Conservation (phyloP, 2,888 invertebrate genomes). For the Selenia dentaria region DNA sequence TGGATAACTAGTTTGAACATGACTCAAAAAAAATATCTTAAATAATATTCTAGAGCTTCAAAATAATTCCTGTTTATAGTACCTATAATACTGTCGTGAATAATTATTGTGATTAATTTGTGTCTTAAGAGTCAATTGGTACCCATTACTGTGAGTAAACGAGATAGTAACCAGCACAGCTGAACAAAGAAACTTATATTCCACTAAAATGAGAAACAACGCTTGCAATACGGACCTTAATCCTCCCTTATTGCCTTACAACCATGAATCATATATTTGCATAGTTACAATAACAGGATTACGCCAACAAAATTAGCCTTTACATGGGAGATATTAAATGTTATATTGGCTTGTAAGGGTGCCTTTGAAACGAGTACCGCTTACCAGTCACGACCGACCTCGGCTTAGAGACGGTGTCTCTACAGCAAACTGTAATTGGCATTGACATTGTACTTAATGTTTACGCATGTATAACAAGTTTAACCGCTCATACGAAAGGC, state of each 20-base stretch:
- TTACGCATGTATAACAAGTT: slow-evolving; percentile 33
- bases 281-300: slow-evolving; percentile 8
- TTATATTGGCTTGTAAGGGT: slow-evolving; percentile 26
- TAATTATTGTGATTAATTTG: too few species aligned
- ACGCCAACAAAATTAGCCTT: slow-evolving; percentile 14
- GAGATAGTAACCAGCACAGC: too few species aligned
- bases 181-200: slow-evolving; percentile 8
- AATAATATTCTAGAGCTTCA: too few species aligned
- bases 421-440: slow-evolving; percentile 49
- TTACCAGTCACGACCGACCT: slow-evolving; percentile 44
- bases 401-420: slow-evolving; percentile 46
- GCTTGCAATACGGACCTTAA: slow-evolving; percentile 16
- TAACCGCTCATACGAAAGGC: slow-evolving; percentile 7
- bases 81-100: too few species aligned
- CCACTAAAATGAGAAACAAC: slow-evolving; percentile 9
- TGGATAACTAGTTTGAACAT: too few species aligned
- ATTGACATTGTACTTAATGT: slow-evolving; percentile 57
- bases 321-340: slow-evolving; percentile 10
- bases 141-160: too few species aligned
- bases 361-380: slow-evolving; percentile 30
- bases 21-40: too few species aligned
- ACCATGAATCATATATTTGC: slow-evolving; percentile 29
- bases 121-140: too few species aligned
- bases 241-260: slow-evolving; percentile 30
- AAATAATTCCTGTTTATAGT: too few species aligned